Conservation (phyloP, 2,113 vertebrate species). For the Epinephelus moara region DNA sequence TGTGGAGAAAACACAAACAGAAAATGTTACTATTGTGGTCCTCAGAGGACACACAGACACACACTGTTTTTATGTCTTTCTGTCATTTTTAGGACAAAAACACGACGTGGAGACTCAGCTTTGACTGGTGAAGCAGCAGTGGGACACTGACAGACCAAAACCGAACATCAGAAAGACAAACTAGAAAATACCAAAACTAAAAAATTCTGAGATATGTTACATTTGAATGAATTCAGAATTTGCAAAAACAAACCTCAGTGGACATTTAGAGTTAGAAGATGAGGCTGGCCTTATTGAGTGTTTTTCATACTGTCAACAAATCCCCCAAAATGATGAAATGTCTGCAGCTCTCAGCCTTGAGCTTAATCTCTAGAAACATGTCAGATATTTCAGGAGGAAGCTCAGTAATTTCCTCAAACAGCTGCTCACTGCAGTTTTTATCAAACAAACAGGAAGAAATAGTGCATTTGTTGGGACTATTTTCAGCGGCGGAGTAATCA, state of each 20-base stretch:
- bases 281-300: no score
- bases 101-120: no score
- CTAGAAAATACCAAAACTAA: no score
- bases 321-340: no score
- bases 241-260: no score
- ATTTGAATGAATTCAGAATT: no score
- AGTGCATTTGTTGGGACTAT: not conserved
- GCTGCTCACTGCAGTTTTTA: not conserved
- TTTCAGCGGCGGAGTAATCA: not conserved
- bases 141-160: no score
- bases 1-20: slow-evolving; percentile 65
- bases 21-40: not conserved
- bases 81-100: not conserved
- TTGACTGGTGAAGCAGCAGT: no score
- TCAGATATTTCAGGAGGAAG: not conserved
- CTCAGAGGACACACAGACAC: not conserved
- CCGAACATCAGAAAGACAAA: no score
- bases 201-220: no score
- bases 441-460: not conserved
- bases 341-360: not conserved
- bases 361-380: not conserved
- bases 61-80: not conserved
- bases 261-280: no score
- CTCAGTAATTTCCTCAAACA: not conserved
- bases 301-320: no score